phyloP scores from a whole-genome alignment of 2,113 vertebrate genomes.

The Casuarius casuarius region DNA sequence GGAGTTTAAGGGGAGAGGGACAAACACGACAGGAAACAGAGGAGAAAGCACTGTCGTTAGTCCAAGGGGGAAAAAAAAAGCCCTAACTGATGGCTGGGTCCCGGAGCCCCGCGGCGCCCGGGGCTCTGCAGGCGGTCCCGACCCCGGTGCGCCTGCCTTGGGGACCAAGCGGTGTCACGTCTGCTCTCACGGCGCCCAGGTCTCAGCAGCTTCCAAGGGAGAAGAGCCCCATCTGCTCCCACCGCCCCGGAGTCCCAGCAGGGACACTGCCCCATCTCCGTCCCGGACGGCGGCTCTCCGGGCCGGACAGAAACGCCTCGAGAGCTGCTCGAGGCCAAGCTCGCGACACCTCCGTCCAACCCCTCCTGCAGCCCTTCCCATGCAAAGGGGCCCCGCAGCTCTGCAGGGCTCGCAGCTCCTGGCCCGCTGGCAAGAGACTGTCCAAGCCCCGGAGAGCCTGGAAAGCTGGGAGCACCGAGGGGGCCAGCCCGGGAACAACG shows the following conservation, averaged over 20 bases:
- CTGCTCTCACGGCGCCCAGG: neutral
- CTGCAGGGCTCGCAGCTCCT: neutral
- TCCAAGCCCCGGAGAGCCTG: neutral
- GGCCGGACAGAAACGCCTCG: fast-evolving
- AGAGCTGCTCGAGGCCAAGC: neutral
- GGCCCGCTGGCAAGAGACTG: neutral
- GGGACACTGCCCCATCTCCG: neutral
- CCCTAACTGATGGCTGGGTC: neutral
- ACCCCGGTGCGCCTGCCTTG: neutral
- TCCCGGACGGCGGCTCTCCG: neutral
- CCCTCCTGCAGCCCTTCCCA: neutral
- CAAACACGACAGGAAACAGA: conserved; percentile 70
- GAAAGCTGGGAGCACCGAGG: neutral
- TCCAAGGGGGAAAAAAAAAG: neutral
- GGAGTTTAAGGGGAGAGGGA: conserved; percentile 55
- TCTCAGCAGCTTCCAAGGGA: neutral
- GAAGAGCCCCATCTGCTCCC: neutral
- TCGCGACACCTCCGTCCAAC: neutral
- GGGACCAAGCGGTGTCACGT: neutral
- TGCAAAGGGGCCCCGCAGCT: neutral
- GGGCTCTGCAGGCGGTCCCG: neutral
- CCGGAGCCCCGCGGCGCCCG: neutral
- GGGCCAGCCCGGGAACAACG: fast-evolving
- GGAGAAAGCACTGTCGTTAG: conserved; percentile 61
- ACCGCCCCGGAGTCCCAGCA: fast-evolving